Base-by-base conservation (phyloP, 2,797 vertebrate species). In the Telmatherina bonti region DNA sequence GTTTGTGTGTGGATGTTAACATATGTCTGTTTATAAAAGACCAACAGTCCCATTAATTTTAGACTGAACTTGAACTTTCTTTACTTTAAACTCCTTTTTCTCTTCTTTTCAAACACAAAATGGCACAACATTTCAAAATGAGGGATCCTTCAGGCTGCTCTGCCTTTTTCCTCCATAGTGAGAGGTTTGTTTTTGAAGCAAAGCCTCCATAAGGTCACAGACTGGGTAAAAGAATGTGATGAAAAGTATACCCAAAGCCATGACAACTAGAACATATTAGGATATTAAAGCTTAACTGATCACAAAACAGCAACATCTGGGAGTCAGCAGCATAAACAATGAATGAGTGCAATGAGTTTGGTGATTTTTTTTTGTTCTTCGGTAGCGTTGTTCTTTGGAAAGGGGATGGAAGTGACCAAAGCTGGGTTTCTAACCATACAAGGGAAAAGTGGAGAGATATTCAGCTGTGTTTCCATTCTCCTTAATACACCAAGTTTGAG, bases 31-130 rank as follows among this genome's bases (percentile, higher is more conserved):
- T 85, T 85, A 62, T 89, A 63, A 76, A 80, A 81, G 70, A 79
- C 69, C 89, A 85, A 87, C 84, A 89, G 80, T 67, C 82, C 76
- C 56, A 72, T 79, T 89, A 83, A 83, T 81, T 83, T 79, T 79
- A 85, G 76, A 74, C 74, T 83, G 79, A 88, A 89, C 86, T 85
- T 87, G 74, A 74, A 82, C 79, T 90, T 90, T 81, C 78, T 83
- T 52, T 7, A 24, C 85, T 89, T 88, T 89, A 74, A 87, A 81
- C 72, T 78, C 55, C 62, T 78, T 59, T 68, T 49, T 35, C 49
- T 31, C 43, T 15, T 20, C n/a, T 33, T 35, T 83, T 59, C 70
- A 49, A 72, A 63, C 67, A 62, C 61, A 77, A 74, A 83, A 64
- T 73, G 61, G 76, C 79, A 71, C 33, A 26, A 77, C 60, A 27